A percentile compares a stretch with the other conserved stretches of the same genome.
Evolutionary conservation across 2,888 invertebrate species (phyloP).

Genomic region (Phaonia tiefii): DNA sequence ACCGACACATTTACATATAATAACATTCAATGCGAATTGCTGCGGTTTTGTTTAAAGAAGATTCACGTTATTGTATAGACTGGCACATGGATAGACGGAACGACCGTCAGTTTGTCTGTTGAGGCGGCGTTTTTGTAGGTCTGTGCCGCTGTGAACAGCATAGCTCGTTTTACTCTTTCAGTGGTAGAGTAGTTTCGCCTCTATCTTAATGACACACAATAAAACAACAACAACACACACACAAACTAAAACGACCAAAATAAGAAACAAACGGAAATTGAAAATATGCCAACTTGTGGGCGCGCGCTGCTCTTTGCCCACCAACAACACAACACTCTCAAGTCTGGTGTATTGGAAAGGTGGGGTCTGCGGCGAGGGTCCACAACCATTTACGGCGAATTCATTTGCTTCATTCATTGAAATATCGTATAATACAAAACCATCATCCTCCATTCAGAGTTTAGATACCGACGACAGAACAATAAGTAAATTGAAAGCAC

Average conservation of each 20-base stretch:
- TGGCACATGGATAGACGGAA: no score
- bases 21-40: no score
- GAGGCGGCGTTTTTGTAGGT: neutral
- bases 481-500: constrained; percentile 17
- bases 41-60: no score
- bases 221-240: constrained; percentile 28
- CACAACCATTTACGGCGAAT: constrained; percentile 64
- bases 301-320: constrained; percentile 70
- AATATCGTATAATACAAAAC: constrained; percentile 70
- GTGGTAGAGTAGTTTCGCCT: constrained; percentile 38
- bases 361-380: neutral
- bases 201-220: constrained; percentile 22
- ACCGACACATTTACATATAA: neutral
- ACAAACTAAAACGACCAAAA: constrained; percentile 35
- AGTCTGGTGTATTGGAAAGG: neutral
- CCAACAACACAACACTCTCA: constrained; percentile 14
- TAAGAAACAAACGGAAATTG: constrained; percentile 76
- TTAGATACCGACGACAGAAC: neutral
- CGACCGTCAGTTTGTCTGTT: neutral
- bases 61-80: no score
- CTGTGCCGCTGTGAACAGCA: neutral
- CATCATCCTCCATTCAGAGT: constrained; percentile 40
- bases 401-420: constrained; percentile 77
- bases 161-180: no score
- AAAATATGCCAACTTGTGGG: constrained; percentile 80